These are phyloP conservation scores for Eupeodes corollae DNA, from an alignment of 1,140 invertebrate species.

Conservation along the genomic window DNA sequence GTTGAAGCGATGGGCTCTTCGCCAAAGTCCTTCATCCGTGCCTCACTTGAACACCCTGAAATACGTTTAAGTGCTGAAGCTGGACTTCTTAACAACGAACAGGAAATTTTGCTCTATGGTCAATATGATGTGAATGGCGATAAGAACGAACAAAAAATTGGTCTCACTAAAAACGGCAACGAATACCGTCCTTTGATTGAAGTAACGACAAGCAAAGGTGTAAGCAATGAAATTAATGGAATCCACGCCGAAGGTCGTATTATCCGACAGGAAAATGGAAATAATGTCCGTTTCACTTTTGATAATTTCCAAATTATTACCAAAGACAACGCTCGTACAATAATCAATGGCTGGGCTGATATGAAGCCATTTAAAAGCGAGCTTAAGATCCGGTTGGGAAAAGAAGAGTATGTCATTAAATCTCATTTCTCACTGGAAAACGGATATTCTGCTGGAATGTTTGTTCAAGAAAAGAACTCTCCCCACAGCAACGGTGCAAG, in stretches of 20 bases:
- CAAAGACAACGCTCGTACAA: slow-evolving; percentile 35
- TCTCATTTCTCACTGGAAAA: slow-evolving; percentile 17
- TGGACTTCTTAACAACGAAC: slow-evolving; percentile 21
- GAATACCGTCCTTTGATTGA: slow-evolving; percentile 59
- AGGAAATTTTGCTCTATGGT: slow-evolving; percentile 31
- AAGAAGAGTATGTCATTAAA: slow-evolving; percentile 19
- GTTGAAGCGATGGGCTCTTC: slow-evolving; percentile 19
- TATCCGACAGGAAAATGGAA: slow-evolving; percentile 38
- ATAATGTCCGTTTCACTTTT: slow-evolving; percentile 43
- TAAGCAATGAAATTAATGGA: slow-evolving; percentile 36
- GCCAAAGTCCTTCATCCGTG: slow-evolving; percentile 16
- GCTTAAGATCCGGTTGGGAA: slow-evolving; percentile 14
- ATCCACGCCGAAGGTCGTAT: slow-evolving; percentile 46
- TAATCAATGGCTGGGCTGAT: slow-evolving; percentile 41
- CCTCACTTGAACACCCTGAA: slow-evolving; percentile 19
- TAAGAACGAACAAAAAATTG: slow-evolving; percentile 49
- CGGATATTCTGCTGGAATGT: slow-evolving; percentile 19
- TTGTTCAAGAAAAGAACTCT: slow-evolving; percentile 19
- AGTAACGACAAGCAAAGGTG: slow-evolving; percentile 45
- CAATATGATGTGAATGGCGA: slow-evolving; percentile 45
- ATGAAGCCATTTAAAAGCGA: slow-evolving; percentile 12
- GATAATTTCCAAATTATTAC: slow-evolving; percentile 45
- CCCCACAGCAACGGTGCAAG: slow-evolving; percentile 9
- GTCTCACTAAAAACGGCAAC: slow-evolving; percentile 46
- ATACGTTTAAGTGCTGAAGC: slow-evolving; percentile 21